Conservation (phyloP, 2,113 vertebrate genomes). For the Hyaena hyaena region DNA sequence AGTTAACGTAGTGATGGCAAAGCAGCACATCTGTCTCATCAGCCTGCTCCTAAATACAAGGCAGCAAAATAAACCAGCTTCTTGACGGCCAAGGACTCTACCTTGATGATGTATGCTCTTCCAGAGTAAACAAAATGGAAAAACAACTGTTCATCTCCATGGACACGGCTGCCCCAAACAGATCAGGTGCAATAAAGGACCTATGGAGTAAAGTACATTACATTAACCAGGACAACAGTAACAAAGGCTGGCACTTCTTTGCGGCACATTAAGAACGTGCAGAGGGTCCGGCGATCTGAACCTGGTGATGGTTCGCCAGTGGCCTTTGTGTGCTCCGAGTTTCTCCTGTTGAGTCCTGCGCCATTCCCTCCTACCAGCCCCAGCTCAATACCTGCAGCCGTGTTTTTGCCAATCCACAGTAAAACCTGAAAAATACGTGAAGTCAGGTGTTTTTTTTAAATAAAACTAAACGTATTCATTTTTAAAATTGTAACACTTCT, state of each 20-base stretch:
- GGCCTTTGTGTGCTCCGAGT: rapidly evolving
- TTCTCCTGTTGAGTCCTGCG: not conserved
- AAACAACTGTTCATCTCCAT: not conserved
- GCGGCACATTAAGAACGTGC: not conserved
- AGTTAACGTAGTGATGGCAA: not conserved
- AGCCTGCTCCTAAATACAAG: not conserved
- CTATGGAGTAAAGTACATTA: not conserved
- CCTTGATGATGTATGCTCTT: not conserved
- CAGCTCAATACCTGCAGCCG: not conserved
- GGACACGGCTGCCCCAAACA: not conserved
- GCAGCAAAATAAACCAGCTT: not conserved
- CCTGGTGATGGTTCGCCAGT: not conserved
- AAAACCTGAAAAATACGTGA: not conserved
- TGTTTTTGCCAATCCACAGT: not conserved
- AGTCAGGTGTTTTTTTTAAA: not conserved
- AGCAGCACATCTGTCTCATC: not conserved
- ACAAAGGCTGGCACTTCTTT: not conserved
- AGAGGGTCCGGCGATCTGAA: not conserved
- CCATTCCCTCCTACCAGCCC: not conserved
- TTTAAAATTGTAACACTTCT: not conserved
- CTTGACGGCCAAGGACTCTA: not conserved
- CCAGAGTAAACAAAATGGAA: not conserved
- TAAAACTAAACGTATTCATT: not conserved
- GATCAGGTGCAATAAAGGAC: not conserved
- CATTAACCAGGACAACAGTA: too few species aligned